Conservation (phyloP, 1,140 invertebrate genomes). For the Drosophila nigrodunni region DNA sequence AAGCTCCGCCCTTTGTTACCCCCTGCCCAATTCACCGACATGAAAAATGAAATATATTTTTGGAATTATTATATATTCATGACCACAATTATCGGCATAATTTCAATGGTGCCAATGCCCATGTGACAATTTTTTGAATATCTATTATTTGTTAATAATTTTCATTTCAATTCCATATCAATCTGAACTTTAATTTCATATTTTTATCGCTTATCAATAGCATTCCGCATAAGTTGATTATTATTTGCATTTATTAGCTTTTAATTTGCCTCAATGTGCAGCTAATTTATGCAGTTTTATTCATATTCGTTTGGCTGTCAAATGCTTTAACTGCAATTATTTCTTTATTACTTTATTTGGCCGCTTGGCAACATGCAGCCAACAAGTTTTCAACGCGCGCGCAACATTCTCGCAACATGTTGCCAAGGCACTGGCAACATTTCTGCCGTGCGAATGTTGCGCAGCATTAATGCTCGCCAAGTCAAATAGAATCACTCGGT, state of each 20-base stretch:
- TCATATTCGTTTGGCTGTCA: slow-evolving; percentile 45
- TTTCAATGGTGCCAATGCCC: slow-evolving; percentile 61
- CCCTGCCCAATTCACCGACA: slow-evolving; percentile 9
- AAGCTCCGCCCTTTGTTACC: slow-evolving; percentile 10
- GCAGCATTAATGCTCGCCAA: slow-evolving; percentile 34
- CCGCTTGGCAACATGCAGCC: slow-evolving; percentile 51
- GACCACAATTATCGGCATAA: slow-evolving; percentile 76
- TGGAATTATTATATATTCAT: slow-evolving; percentile 77
- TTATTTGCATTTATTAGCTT: slow-evolving; percentile 50
- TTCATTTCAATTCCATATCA: slow-evolving; percentile 14
- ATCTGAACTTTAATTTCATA: slow-evolving; percentile 25
- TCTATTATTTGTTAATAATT: slow-evolving; percentile 6
- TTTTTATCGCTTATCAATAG: slow-evolving; percentile 34
- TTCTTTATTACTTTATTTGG: slow-evolving; percentile 66
- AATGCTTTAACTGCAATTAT: slow-evolving; percentile 61
- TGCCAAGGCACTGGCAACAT: slow-evolving; percentile 31
- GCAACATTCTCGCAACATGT: slow-evolving; percentile 63
- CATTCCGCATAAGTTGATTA: slow-evolving; percentile 42
- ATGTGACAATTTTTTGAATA: slow-evolving; percentile 37
- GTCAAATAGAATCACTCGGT: neutral
- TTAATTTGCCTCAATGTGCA: slow-evolving; percentile 50
- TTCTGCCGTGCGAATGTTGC: slow-evolving; percentile 39
- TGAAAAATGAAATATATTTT: slow-evolving; percentile 31
- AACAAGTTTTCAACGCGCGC: slow-evolving; percentile 62
- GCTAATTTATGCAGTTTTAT: slow-evolving; percentile 62